phyloP scores from a whole-genome alignment of 2,797 vertebrate genomes.

The Galaxias olidus region DNA sequence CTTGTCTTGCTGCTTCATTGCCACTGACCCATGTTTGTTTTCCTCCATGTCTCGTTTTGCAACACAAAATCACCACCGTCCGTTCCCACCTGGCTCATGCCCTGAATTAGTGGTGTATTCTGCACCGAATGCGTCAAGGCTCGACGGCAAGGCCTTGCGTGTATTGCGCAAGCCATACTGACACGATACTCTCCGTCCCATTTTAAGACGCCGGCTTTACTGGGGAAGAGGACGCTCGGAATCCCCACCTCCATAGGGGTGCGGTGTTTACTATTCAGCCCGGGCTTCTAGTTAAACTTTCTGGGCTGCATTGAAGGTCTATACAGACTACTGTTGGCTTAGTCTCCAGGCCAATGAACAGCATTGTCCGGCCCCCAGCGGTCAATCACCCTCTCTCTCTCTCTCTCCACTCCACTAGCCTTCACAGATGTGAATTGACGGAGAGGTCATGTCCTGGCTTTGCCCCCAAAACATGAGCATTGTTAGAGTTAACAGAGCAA shows the following conservation, averaged over 20 bases:
- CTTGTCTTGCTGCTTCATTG: slow-evolving; percentile 68
- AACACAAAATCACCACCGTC: slow-evolving; percentile 48
- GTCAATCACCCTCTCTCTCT: slow-evolving; percentile 42
- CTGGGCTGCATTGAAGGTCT: neutral
- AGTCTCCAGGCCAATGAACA: slow-evolving; percentile 32
- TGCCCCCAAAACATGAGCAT: slow-evolving; percentile 75
- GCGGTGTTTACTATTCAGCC: neutral
- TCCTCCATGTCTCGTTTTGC: slow-evolving; percentile 66
- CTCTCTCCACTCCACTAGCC: slow-evolving; percentile 39
- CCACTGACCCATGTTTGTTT: slow-evolving; percentile 70
- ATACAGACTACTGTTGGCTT: slow-evolving; percentile 3
- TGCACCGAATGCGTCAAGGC: no score
- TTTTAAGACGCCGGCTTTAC: neutral
- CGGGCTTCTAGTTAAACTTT: neutral
- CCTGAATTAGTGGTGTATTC: slow-evolving; percentile 19
- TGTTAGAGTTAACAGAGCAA: slow-evolving; percentile 73
- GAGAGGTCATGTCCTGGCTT: slow-evolving; percentile 74
- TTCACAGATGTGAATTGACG: slow-evolving; percentile 67
- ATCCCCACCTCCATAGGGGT: neutral
- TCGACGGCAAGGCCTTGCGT: no score
- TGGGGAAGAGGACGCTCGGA: neutral
- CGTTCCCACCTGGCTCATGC: slow-evolving; percentile 29
- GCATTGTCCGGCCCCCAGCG: slow-evolving; percentile 41
- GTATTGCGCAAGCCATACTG: no score
- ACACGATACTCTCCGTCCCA: no score